Percentiles rank a stretch among this genome's conserved stretches.
These are phyloP conservation scores for Osmerus mordax DNA, from an alignment of 2,113 vertebrate species.

Conservation along the genomic window DNA sequence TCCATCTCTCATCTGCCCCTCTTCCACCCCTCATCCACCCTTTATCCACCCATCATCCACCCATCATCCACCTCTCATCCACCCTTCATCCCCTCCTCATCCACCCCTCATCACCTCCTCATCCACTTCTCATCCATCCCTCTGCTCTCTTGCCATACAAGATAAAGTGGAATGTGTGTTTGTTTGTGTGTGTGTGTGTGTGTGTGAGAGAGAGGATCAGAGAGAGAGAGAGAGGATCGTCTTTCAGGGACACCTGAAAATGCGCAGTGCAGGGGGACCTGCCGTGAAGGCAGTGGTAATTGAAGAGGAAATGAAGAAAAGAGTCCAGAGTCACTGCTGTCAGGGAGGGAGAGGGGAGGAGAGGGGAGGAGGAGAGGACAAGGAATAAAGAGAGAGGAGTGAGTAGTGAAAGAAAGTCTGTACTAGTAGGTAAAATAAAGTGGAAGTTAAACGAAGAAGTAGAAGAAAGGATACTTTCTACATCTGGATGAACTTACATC, in stretches of 20 bases:
- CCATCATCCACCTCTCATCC: slow-evolving; percentile 11
- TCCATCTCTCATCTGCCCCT: no score
- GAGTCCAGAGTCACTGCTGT: slow-evolving; percentile 37
- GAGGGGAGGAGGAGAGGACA: background rate
- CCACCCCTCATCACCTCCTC: background rate
- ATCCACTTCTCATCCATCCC: background rate
- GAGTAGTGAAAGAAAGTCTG: background rate
- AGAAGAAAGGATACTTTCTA: background rate
- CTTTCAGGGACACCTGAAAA: slow-evolving; percentile 46
- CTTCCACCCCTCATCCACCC: background rate
- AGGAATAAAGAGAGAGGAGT: background rate
- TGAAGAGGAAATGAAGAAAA: slow-evolving; percentile 58
- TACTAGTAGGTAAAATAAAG: background rate
- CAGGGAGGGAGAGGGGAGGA: slow-evolving; percentile 3
- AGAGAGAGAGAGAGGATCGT: slow-evolving; percentile 12
- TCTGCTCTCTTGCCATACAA: slow-evolving; percentile 8
- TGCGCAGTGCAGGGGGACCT: slow-evolving; percentile 34
- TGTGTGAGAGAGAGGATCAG: background rate
- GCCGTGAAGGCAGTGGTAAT: slow-evolving; percentile 31
- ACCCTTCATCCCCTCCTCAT: background rate
- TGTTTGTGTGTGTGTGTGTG: background rate
- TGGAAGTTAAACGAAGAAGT: no score
- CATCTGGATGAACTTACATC: no score
- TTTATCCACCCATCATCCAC: background rate
- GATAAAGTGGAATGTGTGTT: background rate